Evolutionary conservation across 2,113 vertebrate genomes (phyloP), one percentile per base, ranked within the genome.

Genomic region (Chaenocephalus aceratus): DNA sequence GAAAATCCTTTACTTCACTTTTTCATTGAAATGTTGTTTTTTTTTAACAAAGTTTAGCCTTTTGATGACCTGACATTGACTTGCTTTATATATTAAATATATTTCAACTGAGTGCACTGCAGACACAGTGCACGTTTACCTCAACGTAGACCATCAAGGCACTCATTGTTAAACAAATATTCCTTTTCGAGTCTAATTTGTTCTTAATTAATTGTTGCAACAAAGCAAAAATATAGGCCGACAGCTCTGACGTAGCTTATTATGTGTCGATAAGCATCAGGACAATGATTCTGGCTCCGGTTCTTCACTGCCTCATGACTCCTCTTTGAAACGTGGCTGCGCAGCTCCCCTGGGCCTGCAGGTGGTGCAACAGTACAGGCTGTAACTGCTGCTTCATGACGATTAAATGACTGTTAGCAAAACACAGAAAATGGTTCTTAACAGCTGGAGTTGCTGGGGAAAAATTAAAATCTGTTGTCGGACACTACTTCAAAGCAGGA

Each of bases 301-400:
- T 51, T 80, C 67, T 45, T 69, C 53, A n/a, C 8, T 68, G 44
- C 51, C 21, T 75, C 30, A 30, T 81, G 73, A 84, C 66, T 8
- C 36, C 16, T 53, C 61, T 18, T 59, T 26, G 16, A 67, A 44
- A 34, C 41, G 46, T 18, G 16, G 60, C 73, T 88, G 93, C 87
- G 88, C 48, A 93, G 71, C 87, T 85, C 61, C 77, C 72, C 36
- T 56, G 75, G 75, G 64, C 93, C 95, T 94, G 92, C 89, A 89
- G 94, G 91, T 94, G 95, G 94, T 92, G 93, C 92, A 91, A 91
- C 83, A 90, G 93, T 59, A 92, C 64, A 92, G 86, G 92, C 85
- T 75, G 79, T 92, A 75, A 60, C 64, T 58, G 75, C 83, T 75
- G 66, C 79, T 83, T 77, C 56, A 21, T 67, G 64, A 70, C 72